Conservation (phyloP, 2,113 vertebrate species). For the Gnathonemus longibarbis region DNA sequence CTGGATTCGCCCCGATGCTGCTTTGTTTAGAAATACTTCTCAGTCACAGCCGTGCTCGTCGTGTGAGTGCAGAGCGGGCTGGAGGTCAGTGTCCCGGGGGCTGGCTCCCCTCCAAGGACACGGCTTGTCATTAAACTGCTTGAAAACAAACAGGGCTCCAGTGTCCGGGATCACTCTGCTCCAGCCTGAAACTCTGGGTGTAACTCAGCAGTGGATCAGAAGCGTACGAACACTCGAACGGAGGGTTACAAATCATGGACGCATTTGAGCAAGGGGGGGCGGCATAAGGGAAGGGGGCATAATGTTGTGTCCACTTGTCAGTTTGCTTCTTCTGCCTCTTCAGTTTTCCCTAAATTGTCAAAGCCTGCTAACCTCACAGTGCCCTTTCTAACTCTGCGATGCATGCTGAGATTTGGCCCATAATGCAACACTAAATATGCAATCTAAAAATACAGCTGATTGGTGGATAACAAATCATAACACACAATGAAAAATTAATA, state of each 20-base stretch:
- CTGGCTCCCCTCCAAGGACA: constrained; percentile 35
- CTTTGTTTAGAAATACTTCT: constrained; percentile 18
- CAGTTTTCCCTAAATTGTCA: too few species aligned
- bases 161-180: neutral
- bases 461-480: neutral
- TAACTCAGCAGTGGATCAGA: neutral
- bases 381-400: too few species aligned
- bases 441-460: neutral
- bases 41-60: constrained; percentile 41
- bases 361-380: neutral
- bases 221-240: neutral
- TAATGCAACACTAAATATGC: neutral
- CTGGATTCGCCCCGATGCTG: neutral
- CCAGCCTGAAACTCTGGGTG: neutral
- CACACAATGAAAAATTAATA: neutral
- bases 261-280: neutral
- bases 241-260: neutral
- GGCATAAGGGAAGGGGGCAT: neutral
- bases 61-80: constrained; percentile 29
- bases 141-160: neutral
- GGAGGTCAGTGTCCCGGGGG: constrained; percentile 42
- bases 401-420: neutral
- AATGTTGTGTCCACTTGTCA: neutral
- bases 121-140: constrained; percentile 22
- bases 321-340: neutral